Conservation (phyloP, 2,888 invertebrate genomes). For the Formica aserva region DNA sequence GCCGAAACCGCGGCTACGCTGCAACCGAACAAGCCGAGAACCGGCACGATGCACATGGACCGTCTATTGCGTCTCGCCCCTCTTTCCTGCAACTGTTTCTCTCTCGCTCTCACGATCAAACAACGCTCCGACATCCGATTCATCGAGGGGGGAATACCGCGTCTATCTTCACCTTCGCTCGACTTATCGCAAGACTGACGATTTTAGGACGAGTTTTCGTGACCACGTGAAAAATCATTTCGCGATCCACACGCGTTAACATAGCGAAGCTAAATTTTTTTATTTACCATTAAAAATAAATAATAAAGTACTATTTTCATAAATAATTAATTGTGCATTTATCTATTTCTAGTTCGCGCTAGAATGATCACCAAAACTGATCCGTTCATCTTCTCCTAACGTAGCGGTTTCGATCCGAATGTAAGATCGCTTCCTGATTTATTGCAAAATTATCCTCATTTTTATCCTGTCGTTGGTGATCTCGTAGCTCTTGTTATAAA, state of each 20-base stretch:
- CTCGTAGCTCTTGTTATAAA: constrained; percentile 69
- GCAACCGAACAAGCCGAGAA: constrained; percentile 84
- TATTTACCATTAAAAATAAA: background rate
- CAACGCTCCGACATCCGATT: constrained; percentile 18
- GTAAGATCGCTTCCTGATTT: constrained; percentile 6
- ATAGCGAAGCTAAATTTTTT: background rate
- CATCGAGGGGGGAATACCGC: constrained; percentile 34
- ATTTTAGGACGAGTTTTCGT: constrained; percentile 22
- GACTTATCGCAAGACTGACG: constrained; percentile 18
- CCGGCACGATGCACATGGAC: constrained; percentile 77
- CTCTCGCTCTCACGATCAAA: constrained; percentile 39
- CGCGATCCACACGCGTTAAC: background rate
- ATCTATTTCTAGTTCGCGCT: background rate
- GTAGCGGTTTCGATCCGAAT: constrained; percentile 1
- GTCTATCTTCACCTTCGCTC: constrained; percentile 33
- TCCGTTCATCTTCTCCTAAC: constrained; percentile 31
- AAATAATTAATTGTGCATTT: background rate
- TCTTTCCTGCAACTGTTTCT: constrained; percentile 28
- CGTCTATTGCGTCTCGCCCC: constrained; percentile 65
- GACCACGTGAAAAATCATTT: constrained; percentile 11
- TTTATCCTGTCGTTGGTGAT: constrained; percentile 43
- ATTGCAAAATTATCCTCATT: constrained; percentile 48
- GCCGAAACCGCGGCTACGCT: constrained; percentile 97
- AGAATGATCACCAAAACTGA: constrained; percentile 40
- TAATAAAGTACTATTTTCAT: background rate